Evolutionary conservation across 1,140 invertebrate genomes (phyloP).

Genomic region (Drosophila kikkawai): DNA sequence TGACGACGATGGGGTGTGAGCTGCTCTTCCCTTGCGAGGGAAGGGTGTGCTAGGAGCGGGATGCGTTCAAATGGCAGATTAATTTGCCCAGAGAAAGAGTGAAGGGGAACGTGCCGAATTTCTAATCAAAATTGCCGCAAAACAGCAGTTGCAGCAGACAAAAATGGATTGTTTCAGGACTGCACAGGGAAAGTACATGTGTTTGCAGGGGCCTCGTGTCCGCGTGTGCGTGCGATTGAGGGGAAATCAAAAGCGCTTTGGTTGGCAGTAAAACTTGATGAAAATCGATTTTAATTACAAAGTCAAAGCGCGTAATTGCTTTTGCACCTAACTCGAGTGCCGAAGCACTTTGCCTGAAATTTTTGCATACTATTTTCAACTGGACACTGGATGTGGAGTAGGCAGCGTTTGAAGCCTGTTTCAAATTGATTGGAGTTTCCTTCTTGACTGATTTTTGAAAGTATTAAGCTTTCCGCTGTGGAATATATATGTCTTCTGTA

Average conservation of each 20-base stretch:
- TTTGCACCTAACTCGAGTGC: constrained; percentile 77
- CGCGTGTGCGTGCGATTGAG: constrained; percentile 36
- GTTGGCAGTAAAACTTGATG: constrained; percentile 72
- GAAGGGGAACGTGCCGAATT: constrained; percentile 61
- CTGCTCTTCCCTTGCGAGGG: constrained; percentile 7
- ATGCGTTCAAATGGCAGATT: constrained; percentile 49
- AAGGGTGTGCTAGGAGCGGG: constrained; percentile 12
- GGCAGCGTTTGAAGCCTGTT: too few relatives aligned
- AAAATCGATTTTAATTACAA: constrained; percentile 84
- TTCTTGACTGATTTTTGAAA: not conserved
- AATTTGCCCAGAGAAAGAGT: constrained; percentile 44
- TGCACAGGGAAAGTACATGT: constrained; percentile 17
- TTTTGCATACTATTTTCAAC: constrained; percentile 38
- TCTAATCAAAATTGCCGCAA: constrained; percentile 78
- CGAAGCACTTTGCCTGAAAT: constrained; percentile 60
- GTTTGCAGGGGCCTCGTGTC: constrained; percentile 1
- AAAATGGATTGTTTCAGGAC: constrained; percentile 68
- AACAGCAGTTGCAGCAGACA: constrained; percentile 66
- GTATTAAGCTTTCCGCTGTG: not conserved
- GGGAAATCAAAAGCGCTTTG: constrained; percentile 68
- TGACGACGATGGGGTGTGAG: constrained; percentile 28
- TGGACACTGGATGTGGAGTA: constrained; percentile 16
- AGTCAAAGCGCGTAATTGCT: constrained; percentile 81
- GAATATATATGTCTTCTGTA: not conserved
- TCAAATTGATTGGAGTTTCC: not conserved